Percentiles rank a stretch among this genome's conserved stretches.
phyloP scores from a whole-genome alignment of 1,140 invertebrate genomes.

The Drosophila bocki region DNA sequence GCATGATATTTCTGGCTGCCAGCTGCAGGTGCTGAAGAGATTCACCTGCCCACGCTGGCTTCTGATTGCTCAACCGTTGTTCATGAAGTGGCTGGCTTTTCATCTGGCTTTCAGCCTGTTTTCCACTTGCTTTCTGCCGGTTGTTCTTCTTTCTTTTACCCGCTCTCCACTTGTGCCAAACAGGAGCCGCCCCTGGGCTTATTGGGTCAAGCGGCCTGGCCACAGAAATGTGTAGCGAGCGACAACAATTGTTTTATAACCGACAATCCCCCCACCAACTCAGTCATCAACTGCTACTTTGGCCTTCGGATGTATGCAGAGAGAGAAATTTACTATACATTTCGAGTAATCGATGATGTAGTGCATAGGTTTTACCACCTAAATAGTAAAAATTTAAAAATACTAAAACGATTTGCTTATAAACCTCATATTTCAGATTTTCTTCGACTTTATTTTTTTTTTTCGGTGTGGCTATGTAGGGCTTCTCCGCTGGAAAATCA shows the following conservation, averaged over 20 bases:
- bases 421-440: too few species aligned
- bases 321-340: not conserved
- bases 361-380: not conserved
- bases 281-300: constrained; percentile 35
- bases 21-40: constrained; percentile 18
- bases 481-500: constrained; percentile 48
- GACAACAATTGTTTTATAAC: constrained; percentile 72
- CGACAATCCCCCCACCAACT: not conserved
- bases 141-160: not conserved
- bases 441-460: not conserved
- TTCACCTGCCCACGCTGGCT: constrained; percentile 14
- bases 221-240: constrained; percentile 61
- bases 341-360: too few species aligned
- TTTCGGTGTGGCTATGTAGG: constrained; percentile 20
- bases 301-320: constrained; percentile 24
- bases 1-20: constrained; percentile 37
- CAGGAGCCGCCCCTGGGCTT: constrained; percentile 50
- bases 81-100: constrained; percentile 55
- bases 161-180: constrained; percentile 1
- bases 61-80: constrained; percentile 52
- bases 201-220: constrained; percentile 66
- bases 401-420: not conserved
- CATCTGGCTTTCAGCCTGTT: constrained; percentile 16
- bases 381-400: not conserved
- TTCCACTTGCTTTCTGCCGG: constrained; percentile 33